Evolutionary conservation across 1,140 invertebrate species (phyloP).

Genomic region (Augochlora pura): DNA sequence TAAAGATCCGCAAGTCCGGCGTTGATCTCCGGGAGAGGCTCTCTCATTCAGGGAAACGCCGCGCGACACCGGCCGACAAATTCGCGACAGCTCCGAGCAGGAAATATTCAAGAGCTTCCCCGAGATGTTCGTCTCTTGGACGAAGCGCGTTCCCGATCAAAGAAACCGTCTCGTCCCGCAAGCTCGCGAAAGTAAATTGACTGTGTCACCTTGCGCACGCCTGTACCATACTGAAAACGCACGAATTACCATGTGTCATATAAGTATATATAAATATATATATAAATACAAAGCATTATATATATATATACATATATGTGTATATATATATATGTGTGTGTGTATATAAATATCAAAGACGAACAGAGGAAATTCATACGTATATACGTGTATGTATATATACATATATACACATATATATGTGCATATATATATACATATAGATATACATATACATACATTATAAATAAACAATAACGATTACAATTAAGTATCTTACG

Average conservation of each 20-base stretch:
- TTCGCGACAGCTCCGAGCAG: no score
- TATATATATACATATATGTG: constrained; percentile 18
- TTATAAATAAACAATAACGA: constrained; percentile 46
- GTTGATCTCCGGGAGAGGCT: no score
- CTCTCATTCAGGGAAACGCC: no score
- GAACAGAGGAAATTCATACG: no score
- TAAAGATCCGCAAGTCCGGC: no score
- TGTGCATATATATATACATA: constrained; percentile 17
- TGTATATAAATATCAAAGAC: no score
- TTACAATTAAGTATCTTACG: constrained; percentile 63
- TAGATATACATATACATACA: constrained; percentile 24
- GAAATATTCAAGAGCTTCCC: no score
- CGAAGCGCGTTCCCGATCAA: constrained; percentile 1
- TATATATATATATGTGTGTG: constrained; percentile 20
- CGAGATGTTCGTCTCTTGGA: no score
- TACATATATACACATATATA: constrained; percentile 28
- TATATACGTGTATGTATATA: constrained; percentile 9
- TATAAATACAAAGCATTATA: constrained; percentile 14
- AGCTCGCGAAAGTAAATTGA: constrained; percentile 48
- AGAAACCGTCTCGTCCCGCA: not conserved
- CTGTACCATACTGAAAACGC: constrained; percentile 61
- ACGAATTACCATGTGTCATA: constrained; percentile 61
- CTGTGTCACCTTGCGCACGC: constrained; percentile 57
- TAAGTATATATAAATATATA: constrained; percentile 12
- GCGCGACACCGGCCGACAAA: no score